Evolutionary conservation across 2,797 vertebrate genomes (phyloP).

Genomic region (Ctenopoma kingsleyae): DNA sequence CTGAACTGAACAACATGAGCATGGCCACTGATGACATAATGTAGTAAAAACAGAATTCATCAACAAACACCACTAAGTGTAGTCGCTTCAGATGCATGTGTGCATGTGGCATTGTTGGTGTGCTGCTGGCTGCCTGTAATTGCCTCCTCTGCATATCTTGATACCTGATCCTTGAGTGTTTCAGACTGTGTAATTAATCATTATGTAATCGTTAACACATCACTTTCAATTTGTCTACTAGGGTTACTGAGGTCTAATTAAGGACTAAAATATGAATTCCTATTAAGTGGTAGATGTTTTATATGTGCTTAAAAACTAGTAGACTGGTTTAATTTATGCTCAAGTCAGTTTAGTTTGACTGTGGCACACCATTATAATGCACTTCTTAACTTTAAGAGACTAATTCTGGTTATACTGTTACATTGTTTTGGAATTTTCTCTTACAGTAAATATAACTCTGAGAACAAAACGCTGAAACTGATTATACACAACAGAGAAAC

Average conservation of each 20-base stretch:
- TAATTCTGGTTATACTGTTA: conserved; percentile 17
- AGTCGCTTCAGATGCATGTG: background rate
- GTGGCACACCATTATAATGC: conserved; percentile 34
- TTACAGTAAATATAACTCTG: conserved; percentile 16
- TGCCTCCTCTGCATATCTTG: conserved; percentile 34
- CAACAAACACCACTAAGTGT: conserved; percentile 22
- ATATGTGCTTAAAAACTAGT: conserved; percentile 41
- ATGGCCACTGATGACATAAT: conserved; percentile 51
- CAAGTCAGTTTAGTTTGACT: conserved; percentile 31
- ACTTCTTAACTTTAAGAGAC: conserved; percentile 38
- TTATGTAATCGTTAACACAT: conserved; percentile 59
- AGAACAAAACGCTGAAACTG: conserved; percentile 13
- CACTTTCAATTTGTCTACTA: conserved; percentile 56
- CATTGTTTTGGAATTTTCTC: conserved; percentile 1
- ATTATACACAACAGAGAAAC: background rate
- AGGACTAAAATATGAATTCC: conserved; percentile 60
- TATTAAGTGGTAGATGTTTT: conserved; percentile 56
- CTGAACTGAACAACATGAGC: conserved; percentile 1
- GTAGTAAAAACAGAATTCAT: conserved; percentile 44
- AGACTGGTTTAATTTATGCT: conserved; percentile 47
- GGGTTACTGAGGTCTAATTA: conserved; percentile 61
- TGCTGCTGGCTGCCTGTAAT: conserved; percentile 33
- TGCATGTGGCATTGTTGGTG: conserved; percentile 18
- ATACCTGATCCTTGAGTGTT: conserved; percentile 46
- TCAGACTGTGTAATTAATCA: conserved; percentile 62